Conservation (phyloP, 2,113 vertebrate genomes). For the Choloepus hoffmanni region DNA sequence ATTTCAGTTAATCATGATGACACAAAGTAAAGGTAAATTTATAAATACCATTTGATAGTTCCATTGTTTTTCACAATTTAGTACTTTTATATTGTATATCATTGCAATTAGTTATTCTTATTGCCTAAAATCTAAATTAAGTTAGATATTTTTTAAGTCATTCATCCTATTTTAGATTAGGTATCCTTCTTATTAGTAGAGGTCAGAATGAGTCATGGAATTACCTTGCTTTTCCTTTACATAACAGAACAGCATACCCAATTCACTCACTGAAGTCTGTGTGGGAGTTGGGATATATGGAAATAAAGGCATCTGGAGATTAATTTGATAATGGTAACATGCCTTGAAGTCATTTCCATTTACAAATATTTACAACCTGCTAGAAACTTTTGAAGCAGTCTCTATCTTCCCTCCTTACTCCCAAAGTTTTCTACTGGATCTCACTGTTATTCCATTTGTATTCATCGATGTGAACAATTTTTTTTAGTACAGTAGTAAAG, state of each 20-base stretch:
- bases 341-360: neutral
- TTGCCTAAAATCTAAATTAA: neutral
- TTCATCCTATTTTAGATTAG: neutral
- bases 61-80: neutral
- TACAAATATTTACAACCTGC: neutral
- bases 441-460: neutral
- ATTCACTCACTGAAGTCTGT: neutral
- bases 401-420: neutral
- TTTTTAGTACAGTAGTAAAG: neutral
- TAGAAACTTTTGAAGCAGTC: neutral
- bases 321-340: neutral
- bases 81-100: neutral
- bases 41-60: neutral
- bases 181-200: neutral
- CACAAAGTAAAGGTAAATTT: neutral
- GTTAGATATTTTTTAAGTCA: neutral
- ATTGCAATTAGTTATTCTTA: conserved; percentile 16
- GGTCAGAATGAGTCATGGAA: neutral
- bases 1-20: neutral
- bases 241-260: neutral
- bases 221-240: neutral
- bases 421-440: neutral
- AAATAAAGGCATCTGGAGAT: neutral
- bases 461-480: neutral
- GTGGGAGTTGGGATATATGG: neutral